phyloP scores from a whole-genome alignment of 2,888 invertebrate genomes.

The Apodemia hepburni region DNA sequence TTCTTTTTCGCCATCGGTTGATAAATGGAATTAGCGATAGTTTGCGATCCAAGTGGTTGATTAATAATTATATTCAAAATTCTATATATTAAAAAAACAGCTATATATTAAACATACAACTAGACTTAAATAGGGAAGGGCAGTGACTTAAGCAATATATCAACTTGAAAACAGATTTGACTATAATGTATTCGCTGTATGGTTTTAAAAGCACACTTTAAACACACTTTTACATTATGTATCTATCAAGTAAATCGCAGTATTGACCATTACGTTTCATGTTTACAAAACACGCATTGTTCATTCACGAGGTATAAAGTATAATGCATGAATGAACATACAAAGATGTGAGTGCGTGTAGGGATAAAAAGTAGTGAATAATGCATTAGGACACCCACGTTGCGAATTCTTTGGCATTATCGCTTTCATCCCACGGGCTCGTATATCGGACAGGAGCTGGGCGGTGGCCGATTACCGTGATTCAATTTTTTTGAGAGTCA shows the following conservation, averaged over 20 bases:
- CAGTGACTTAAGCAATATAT: not conserved
- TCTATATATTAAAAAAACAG: too few relatives aligned
- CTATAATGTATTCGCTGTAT: not conserved
- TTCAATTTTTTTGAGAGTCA: constrained; percentile 61
- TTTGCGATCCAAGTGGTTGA: too few relatives aligned
- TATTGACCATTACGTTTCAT: constrained; percentile 26
- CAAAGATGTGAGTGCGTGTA: constrained; percentile 38
- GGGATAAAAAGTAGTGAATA: constrained; percentile 60
- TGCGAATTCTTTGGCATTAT: constrained; percentile 61
- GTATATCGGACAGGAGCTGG: constrained; percentile 67
- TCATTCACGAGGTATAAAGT: constrained; percentile 60
- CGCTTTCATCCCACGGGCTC: constrained; percentile 68
- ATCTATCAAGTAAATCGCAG: constrained; percentile 12
- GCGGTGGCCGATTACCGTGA: constrained; percentile 50
- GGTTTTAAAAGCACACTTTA: not conserved
- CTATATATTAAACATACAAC: too few relatives aligned
- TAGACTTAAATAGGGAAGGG: not conserved
- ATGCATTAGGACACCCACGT: constrained; percentile 74
- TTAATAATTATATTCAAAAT: too few relatives aligned
- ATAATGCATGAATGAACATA: constrained; percentile 56
- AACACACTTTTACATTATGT: not conserved
- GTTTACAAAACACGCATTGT: constrained; percentile 49
- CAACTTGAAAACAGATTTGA: not conserved
- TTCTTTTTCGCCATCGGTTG: too few relatives aligned
- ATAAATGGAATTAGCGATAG: too few relatives aligned